These are phyloP conservation scores for Dipus sagitta DNA, from an alignment of 2,797 vertebrate genomes.

Conservation along the genomic window DNA sequence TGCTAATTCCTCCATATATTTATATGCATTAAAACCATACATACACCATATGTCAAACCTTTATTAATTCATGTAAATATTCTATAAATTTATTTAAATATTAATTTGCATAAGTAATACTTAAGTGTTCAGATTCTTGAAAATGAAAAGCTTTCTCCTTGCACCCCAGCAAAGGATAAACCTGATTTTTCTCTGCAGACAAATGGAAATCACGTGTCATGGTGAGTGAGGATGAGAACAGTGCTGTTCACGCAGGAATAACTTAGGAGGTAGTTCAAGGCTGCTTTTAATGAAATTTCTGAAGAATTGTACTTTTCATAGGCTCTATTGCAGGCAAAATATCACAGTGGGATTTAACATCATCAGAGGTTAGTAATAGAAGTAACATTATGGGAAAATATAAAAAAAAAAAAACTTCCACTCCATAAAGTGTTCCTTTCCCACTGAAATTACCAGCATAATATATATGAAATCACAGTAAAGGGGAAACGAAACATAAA, in stretches of 20 bases:
- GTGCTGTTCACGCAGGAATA: neutral
- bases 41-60: neutral
- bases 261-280: neutral
- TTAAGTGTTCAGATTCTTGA: neutral
- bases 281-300: conserved; percentile 66
- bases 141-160: neutral
- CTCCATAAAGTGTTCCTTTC: conserved; percentile 47
- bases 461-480: conserved; percentile 7
- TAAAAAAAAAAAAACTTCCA: conserved; percentile 54
- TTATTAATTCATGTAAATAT: neutral
- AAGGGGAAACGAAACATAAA: neutral
- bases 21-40: neutral
- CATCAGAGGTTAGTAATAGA: conserved; percentile 60
- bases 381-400: conserved; percentile 61
- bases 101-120: conserved; percentile 38
- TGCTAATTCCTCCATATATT: neutral
- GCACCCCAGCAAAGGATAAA: neutral
- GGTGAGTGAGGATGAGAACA: neutral
- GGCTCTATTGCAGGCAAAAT: conserved; percentile 38
- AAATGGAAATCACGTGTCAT: neutral
- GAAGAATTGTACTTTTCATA: conserved; percentile 54
- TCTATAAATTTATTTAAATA: no score
- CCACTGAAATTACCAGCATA: conserved; percentile 27
- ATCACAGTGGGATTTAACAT: conserved; percentile 69
- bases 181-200: neutral